Evolutionary conservation across 2,888 invertebrate species (phyloP).

Genomic region (Catocala fraxini): DNA sequence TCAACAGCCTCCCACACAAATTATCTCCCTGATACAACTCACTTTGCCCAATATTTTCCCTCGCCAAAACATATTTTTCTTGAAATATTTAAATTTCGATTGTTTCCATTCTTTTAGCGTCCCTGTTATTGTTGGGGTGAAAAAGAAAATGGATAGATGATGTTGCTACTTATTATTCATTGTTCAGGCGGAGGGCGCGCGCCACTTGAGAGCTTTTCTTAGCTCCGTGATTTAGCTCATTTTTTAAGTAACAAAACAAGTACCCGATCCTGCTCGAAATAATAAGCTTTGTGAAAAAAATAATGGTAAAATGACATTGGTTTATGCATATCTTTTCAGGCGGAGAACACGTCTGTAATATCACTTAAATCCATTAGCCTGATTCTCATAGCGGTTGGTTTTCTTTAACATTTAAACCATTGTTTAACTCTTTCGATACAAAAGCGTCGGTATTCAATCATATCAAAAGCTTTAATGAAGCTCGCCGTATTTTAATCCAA

Average conservation of each 20-base stretch:
- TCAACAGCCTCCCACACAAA: conserved; percentile 4
- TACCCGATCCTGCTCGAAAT: conserved; percentile 63
- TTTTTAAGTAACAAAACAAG: conserved; percentile 83
- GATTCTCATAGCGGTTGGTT: conserved; percentile 28
- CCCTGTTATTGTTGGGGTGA: conserved; percentile 76
- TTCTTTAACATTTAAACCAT: conserved; percentile 43
- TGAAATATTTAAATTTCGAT: conserved; percentile 82
- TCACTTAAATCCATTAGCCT: conserved; percentile 29
- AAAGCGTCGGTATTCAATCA: conserved; percentile 62
- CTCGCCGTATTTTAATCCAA: conserved; percentile 82
- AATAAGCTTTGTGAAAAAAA: conserved; percentile 60
- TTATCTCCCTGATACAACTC: conserved; percentile 41
- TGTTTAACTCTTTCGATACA: conserved; percentile 55
- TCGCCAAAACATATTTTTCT: conserved; percentile 65
- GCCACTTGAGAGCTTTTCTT: conserved; percentile 68
- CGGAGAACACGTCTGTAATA: conserved; percentile 25
- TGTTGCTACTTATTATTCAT: conserved; percentile 85
- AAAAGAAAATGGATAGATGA: conserved; percentile 82
- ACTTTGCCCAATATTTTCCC: conserved; percentile 63
- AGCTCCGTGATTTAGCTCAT: conserved; percentile 80
- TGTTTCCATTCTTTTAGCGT: conserved; percentile 78
- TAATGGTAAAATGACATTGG: conserved; percentile 55
- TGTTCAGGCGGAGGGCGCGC: conserved; percentile 66
- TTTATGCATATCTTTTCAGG: conserved; percentile 58
- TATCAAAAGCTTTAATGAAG: conserved; percentile 74